These are phyloP conservation scores for Patiria miniata DNA, from an alignment of 35 echinoderm and acorn worm genomes.

Conservation along the genomic window DNA sequence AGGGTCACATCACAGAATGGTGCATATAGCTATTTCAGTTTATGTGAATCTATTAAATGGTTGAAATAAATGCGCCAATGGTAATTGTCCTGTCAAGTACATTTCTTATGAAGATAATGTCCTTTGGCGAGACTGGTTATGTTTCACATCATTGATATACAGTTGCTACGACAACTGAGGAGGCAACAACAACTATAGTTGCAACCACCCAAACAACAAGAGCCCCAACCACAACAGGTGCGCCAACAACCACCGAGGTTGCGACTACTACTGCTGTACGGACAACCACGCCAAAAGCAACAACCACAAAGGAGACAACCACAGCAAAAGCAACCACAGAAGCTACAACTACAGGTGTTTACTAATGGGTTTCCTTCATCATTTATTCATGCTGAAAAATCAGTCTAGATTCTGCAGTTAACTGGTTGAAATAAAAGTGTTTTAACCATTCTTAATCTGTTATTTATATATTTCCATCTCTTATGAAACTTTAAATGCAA, in stretches of 20 bases:
- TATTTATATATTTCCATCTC: too few species aligned
- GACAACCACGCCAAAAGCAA: background rate
- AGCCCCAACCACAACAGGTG: background rate
- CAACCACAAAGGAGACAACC: background rate
- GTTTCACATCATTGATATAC: background rate
- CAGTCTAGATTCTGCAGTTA: too few species aligned
- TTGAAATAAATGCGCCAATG: too few species aligned
- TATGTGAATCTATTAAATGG: too few species aligned
- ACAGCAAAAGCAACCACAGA: background rate
- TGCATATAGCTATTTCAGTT: too few species aligned
- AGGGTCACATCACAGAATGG: background rate
- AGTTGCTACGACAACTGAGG: background rate
- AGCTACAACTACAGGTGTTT: background rate
- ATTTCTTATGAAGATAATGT: background rate
- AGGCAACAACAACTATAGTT: background rate
- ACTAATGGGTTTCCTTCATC: too few species aligned
- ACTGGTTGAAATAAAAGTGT: too few species aligned
- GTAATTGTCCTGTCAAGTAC: background rate
- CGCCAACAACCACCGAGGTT: background rate
- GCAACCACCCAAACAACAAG: background rate
- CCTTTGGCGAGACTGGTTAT: background rate
- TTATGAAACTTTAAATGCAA: too few species aligned
- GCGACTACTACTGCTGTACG: background rate
- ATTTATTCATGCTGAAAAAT: too few species aligned
- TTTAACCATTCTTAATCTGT: too few species aligned